phyloP scores from a whole-genome alignment of 1,140 invertebrate genomes.

The Globodera rostochiensis region DNA sequence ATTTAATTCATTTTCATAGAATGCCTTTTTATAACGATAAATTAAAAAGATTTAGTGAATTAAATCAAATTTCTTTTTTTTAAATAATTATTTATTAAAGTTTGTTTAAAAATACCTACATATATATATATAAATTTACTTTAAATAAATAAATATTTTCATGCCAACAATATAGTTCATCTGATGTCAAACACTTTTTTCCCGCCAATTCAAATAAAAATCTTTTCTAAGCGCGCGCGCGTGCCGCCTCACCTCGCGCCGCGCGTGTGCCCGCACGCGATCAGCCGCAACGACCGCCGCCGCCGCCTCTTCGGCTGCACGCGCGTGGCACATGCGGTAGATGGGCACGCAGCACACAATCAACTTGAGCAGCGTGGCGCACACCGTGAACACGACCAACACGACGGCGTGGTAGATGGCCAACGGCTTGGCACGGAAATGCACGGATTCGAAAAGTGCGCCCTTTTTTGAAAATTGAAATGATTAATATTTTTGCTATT shows the following conservation, averaged over 20 bases:
- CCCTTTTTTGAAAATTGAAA: neutral
- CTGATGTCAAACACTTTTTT: too few species aligned
- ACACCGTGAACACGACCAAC: neutral
- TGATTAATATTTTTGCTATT: too few species aligned
- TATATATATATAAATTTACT: too few species aligned
- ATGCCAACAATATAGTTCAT: too few species aligned
- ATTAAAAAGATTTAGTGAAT: too few species aligned
- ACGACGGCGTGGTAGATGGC: conserved; percentile 4
- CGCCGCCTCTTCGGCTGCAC: neutral
- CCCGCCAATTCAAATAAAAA: too few species aligned
- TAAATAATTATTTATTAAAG: too few species aligned
- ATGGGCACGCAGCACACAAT: neutral
- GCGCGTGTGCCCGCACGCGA: neutral
- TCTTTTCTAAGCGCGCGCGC: neutral
- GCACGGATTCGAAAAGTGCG: neutral
- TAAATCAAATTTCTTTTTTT: too few species aligned
- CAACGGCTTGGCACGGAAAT: neutral
- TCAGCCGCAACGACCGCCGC: neutral
- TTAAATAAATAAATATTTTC: too few species aligned
- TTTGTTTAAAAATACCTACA: too few species aligned
- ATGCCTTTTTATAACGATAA: too few species aligned
- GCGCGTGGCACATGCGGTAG: neutral
- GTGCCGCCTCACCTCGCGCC: neutral
- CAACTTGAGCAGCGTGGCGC: neutral
- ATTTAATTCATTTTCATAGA: too few species aligned